Percentiles rank a stretch among this genome's conserved stretches.
Conservation (phyloP, 1,140 invertebrate species). For the Zeugodacus cucurbitae region DNA sequence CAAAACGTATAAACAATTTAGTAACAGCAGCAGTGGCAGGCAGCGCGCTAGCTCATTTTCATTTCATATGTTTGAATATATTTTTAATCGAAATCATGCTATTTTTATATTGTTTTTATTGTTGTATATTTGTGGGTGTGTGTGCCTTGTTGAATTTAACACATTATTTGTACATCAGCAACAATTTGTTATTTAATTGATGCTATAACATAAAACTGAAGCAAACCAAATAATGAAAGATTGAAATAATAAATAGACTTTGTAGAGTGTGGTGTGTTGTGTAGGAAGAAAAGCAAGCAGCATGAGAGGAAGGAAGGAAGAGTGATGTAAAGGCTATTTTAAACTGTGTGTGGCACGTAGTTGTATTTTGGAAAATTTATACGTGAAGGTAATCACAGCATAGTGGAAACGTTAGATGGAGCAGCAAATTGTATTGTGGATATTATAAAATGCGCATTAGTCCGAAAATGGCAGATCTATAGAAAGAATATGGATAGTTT, state of each 20-base stretch:
- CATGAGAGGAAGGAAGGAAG: background rate
- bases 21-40: background rate
- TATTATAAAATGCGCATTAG: too few relatives aligned
- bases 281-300: background rate
- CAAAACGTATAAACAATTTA: background rate
- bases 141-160: background rate
- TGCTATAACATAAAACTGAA: background rate
- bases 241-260: background rate
- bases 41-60: background rate
- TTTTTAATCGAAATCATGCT: background rate
- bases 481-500: background rate
- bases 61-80: background rate
- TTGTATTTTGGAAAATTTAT: background rate
- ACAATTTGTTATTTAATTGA: conserved; percentile 36
- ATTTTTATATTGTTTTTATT: background rate
- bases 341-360: background rate
- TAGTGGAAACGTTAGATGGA: background rate
- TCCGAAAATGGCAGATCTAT: background rate
- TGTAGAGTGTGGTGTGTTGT: background rate
- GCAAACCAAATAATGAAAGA: background rate
- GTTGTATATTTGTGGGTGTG: too few relatives aligned
- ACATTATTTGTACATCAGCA: conserved; percentile 32
- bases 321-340: background rate
- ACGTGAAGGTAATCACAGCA: background rate
- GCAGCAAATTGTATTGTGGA: background rate